Percentiles rank a stretch among this genome's conserved stretches.
phyloP scores from a whole-genome alignment of 2,888 invertebrate species.

The Andrena chrysosceles region DNA sequence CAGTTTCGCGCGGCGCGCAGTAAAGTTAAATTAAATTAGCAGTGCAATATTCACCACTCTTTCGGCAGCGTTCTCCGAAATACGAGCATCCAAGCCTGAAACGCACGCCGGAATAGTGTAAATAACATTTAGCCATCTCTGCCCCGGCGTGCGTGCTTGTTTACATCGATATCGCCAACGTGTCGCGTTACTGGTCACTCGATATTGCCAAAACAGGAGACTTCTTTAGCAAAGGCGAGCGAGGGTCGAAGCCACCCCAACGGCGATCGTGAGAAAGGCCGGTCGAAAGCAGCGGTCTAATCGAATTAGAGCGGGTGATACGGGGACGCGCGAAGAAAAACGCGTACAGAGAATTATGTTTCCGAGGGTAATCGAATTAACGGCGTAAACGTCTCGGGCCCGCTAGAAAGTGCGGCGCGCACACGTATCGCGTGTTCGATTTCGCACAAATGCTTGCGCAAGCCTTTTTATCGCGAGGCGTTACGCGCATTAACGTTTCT shows the following conservation, averaged over 20 bases:
- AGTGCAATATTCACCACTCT: neutral
- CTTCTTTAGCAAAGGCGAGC: slow-evolving; percentile 52
- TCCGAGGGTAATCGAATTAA: slow-evolving; percentile 21
- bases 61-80: neutral
- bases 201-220: slow-evolving; percentile 67
- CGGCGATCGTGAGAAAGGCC: slow-evolving; percentile 34
- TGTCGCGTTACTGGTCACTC: slow-evolving; percentile 62
- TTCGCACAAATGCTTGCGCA: neutral
- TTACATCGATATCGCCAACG: slow-evolving; percentile 49
- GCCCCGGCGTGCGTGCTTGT: slow-evolving; percentile 21
- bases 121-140: slow-evolving; percentile 37
- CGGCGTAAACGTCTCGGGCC: neutral
- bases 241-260: slow-evolving; percentile 54
- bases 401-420: neutral
- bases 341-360: slow-evolving; percentile 24
- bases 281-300: slow-evolving; percentile 39
- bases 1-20: neutral
- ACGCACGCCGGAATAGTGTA: slow-evolving; percentile 2
- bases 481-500: neutral
- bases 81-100: neutral
- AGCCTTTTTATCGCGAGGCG: neutral
- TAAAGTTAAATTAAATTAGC: neutral
- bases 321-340: slow-evolving; percentile 8
- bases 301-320: slow-evolving; percentile 43
- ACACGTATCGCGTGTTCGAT: neutral